Conservation (phyloP, 1,140 invertebrate species). For the Lepidurus apus region DNA sequence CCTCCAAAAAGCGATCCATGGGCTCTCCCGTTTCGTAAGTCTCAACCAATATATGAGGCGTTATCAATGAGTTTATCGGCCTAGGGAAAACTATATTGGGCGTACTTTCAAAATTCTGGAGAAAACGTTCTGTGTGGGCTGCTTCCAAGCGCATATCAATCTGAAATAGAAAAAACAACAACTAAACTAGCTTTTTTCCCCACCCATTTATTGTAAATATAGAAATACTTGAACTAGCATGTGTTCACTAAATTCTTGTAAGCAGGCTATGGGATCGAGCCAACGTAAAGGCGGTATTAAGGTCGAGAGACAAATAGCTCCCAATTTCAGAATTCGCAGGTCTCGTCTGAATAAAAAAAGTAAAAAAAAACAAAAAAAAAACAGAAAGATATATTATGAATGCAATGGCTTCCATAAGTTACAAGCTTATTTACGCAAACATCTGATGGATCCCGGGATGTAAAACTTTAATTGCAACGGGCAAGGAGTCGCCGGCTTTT, state of each 20-base stretch:
- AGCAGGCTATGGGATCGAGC: constrained; percentile 49
- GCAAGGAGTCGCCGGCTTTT: constrained; percentile 9
- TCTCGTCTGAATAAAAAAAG: constrained; percentile 42
- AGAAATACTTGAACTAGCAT: constrained; percentile 48
- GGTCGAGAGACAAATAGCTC: constrained; percentile 42
- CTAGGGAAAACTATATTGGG: constrained; percentile 45
- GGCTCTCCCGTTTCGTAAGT: constrained; percentile 50
- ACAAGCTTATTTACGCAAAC: constrained; percentile 38
- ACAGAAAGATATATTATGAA: background rate
- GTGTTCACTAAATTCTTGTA: constrained; percentile 49
- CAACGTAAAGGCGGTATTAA: constrained; percentile 46
- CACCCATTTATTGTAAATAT: background rate
- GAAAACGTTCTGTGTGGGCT: constrained; percentile 46
- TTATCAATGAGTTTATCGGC: constrained; percentile 44
- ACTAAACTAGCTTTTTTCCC: background rate
- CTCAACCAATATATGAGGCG: constrained; percentile 47
- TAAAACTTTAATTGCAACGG: constrained; percentile 47
- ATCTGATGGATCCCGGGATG: constrained; percentile 46
- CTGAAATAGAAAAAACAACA: constrained; percentile 36
- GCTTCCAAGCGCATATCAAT: constrained; percentile 48
- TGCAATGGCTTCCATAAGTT: background rate
- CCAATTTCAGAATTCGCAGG: constrained; percentile 45
- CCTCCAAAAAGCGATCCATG: constrained; percentile 44
- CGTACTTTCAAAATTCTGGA: constrained; percentile 44
- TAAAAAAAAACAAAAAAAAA: background rate